These are phyloP conservation scores for Morone chrysops DNA, from an alignment of 2,113 vertebrate species.

Conservation along the genomic window DNA sequence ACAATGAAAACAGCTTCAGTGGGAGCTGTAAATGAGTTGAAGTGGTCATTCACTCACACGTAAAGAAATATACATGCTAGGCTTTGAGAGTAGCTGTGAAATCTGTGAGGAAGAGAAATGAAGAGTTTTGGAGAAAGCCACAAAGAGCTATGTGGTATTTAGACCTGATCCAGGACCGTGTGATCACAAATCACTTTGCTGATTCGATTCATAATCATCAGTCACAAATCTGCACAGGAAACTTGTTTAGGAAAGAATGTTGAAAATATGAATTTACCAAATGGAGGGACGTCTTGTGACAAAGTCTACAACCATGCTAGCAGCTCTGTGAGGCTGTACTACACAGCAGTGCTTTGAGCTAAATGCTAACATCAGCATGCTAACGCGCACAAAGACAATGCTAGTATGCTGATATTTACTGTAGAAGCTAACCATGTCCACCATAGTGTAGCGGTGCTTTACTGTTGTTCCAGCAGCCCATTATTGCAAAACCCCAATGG, in stretches of 20 bases:
- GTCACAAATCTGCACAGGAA: background rate
- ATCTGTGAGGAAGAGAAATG: slow-evolving; percentile 3
- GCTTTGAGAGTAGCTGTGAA: slow-evolving; percentile 16
- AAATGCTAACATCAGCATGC: too few relatives aligned
- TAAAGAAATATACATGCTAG: background rate
- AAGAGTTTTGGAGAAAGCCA: background rate
- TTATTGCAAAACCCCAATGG: too few relatives aligned
- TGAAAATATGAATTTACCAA: background rate
- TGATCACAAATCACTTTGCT: background rate
- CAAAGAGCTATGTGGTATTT: background rate
- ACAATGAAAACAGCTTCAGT: slow-evolving; percentile 45
- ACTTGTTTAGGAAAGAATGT: background rate
- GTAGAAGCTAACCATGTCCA: background rate
- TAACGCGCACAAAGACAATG: too few relatives aligned
- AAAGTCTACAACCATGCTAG: too few relatives aligned
- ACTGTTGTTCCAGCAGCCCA: too few relatives aligned
- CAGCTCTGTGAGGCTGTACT: too few relatives aligned
- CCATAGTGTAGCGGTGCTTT: background rate
- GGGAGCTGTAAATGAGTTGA: slow-evolving; percentile 15
- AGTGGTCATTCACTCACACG: slow-evolving; percentile 1
- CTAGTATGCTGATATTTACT: too few relatives aligned
- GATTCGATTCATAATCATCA: background rate
- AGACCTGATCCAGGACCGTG: background rate
- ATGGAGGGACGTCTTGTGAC: background rate
- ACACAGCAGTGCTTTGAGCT: background rate